Base-by-base conservation (phyloP, 2,797 vertebrate species). In the Nannoperca obscura region DNA sequence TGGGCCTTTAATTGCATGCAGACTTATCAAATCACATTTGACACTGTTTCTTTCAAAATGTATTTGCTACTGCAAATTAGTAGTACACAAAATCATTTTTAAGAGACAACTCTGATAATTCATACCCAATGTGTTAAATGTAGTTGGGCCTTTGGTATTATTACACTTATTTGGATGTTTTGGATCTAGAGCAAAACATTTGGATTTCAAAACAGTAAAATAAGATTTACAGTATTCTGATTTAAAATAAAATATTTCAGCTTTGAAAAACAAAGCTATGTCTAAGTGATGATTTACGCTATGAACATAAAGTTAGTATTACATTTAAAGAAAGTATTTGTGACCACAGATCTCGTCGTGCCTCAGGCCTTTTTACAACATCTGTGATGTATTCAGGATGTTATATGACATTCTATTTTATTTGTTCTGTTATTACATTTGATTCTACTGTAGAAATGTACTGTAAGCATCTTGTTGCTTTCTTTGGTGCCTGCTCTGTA, bases 371-470 rank as follows among this genome's bases (percentile, higher is more conserved):
- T 68, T 44, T 32, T 60, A 17, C 13, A 47, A 78, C 13, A 19
- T 63, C 30, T 60, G 60, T 47, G 24, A 9, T 64, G 55, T 30
- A 4, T 53, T 77, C 44, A 52, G 32, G 27, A 42, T 61, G 15
- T 49, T 42, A 36, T 27, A 30, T 27, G 34, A 38, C 11, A 44
- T 36, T 53, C 11, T 54, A 32, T 30, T n/a, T n/a, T n/a, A n/a
- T n/a, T n/a, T n/a, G n/a, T n/a, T n/a, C n/a, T n/a, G n/a, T n/a
- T n/a, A n/a, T n/a, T n/a, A n/a, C n/a, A n/a, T 38, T 22, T 42
- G 30, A 22, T 32, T 67, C 76, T 54, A 32, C 9, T 61, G 3
- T 64, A 66, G 22, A 71, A 77, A 17, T 68, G 11, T 15, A 63
- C 7, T 67, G 10, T 59, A 47, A 64, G 54, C 30, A 46, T 19